A percentile compares a stretch with the other conserved stretches of the same genome.
Evolutionary conservation across 2,888 invertebrate genomes (phyloP).

Genomic region (Drosophila leonis): DNA sequence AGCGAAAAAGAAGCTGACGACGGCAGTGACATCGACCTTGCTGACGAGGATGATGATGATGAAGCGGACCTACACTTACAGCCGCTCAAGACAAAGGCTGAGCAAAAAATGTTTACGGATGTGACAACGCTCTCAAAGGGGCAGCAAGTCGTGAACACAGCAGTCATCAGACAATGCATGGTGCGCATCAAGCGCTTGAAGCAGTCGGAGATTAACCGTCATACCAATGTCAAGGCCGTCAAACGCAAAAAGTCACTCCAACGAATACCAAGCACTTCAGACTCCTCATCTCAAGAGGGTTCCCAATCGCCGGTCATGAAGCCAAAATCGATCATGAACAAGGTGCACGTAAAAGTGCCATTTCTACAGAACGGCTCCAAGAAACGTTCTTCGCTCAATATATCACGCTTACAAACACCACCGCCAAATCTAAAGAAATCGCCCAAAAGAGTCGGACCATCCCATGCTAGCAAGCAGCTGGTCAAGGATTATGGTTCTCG

Average conservation of each 20-base stretch:
- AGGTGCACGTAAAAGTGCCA: conserved; percentile 46
- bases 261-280: neutral
- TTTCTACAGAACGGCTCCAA: conserved; percentile 29
- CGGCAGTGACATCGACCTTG: neutral
- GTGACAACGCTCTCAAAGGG: neutral
- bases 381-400: neutral
- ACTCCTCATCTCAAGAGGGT: neutral
- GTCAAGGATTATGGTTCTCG: conserved; percentile 41
- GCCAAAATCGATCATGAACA: conserved; percentile 12
- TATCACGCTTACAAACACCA: conserved; percentile 11
- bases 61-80: conserved; percentile 1
- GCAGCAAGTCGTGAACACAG: neutral
- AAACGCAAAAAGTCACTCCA: conserved; percentile 26
- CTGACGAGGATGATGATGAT: conserved; percentile 1
- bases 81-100: conserved; percentile 66
- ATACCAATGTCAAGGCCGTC: neutral
- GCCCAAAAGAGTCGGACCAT: no score
- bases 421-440: conserved; percentile 12
- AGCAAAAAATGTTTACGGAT: conserved; percentile 68
- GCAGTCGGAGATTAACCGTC: conserved; percentile 4
- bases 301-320: conserved; percentile 23
- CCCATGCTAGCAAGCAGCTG: conserved; percentile 7
- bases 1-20: neutral
- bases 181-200: conserved; percentile 54
- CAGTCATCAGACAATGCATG: neutral